Conservation (phyloP, 2,113 vertebrate species). For the Lipophrys pholis region DNA sequence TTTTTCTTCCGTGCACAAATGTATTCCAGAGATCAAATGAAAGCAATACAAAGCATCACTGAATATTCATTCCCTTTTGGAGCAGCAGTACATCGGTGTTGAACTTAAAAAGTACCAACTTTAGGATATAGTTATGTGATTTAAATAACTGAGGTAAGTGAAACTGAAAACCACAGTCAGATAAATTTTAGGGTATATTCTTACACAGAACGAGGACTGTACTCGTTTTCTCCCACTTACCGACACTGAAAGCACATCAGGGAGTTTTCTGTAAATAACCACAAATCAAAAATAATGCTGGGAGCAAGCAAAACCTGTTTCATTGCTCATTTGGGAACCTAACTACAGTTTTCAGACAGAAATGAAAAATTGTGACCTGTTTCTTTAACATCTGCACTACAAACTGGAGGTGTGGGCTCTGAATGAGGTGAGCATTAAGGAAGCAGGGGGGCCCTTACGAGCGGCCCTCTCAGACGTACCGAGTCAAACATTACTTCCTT, state of each 20-base stretch:
- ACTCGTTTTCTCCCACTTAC: too few species aligned
- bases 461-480: not conserved
- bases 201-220: not conserved
- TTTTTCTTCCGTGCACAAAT: not conserved
- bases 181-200: not conserved
- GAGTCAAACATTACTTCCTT: not conserved
- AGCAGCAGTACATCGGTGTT: not conserved
- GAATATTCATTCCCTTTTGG: not conserved
- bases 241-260: too few species aligned
- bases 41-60: not conserved
- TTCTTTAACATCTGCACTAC: not conserved
- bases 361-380: too few species aligned
- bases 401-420: not conserved
- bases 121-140: not conserved
- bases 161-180: not conserved
- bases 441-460: not conserved
- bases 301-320: too few species aligned
- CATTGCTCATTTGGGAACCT: too few species aligned
- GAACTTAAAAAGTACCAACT: not conserved
- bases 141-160: not conserved
- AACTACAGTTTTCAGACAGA: too few species aligned
- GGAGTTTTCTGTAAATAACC: too few species aligned
- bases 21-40: not conserved
- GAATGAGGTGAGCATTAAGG: not conserved
- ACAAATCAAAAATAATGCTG: too few species aligned